Evolutionary conservation across 2,797 vertebrate species (phyloP), one percentile per base, ranked within the genome.

Genomic region (Mergus octosetaceus): DNA sequence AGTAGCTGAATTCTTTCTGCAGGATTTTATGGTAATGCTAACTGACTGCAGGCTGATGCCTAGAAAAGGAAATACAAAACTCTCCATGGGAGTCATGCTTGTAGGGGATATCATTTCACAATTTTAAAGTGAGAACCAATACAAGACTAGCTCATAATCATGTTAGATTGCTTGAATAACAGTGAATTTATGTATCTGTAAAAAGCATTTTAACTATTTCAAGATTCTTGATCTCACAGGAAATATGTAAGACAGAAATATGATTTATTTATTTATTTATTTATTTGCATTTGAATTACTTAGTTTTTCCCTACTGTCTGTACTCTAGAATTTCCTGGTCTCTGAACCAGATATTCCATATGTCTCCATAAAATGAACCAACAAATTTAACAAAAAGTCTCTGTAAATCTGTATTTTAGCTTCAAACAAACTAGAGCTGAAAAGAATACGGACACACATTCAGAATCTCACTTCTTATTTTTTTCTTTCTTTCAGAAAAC

Each of bases 221-320:
- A 66, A 9, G 4, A 66, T 20, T 51, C 2, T 20, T 0, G 5
- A 76, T 62, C 21, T 62, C n/a, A 58, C 24, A 73, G 18, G 14
- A 45, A 70, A 32, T 78, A 58, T 22, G 3, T 24, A 72, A 34
- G 13, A 53, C 3, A 38, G 9, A 79, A 79, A 60, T 10, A n/a
- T 0, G 0, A 5, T 8, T 13, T 47, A 22, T 21, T 58, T 5
- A 22, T 49, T 49, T 47, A 11, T 22, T 47, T 49, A 24, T 17
- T 20, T 39, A 16, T 14, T 25, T 3, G 4, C 1, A 19, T 79
- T 51, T 54, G 0, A 69, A 49, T 72, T 66, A 75, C 38, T 86
- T 62, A 12, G 7, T 28, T 71, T 76, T 79, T 14, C 19, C 7
- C 5, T 28, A 38, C 0, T 56, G 27, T 25, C n/a, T 56, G 4